Conservation (phyloP, 2,888 invertebrate genomes). For the Schrankia costaestrigalis region DNA sequence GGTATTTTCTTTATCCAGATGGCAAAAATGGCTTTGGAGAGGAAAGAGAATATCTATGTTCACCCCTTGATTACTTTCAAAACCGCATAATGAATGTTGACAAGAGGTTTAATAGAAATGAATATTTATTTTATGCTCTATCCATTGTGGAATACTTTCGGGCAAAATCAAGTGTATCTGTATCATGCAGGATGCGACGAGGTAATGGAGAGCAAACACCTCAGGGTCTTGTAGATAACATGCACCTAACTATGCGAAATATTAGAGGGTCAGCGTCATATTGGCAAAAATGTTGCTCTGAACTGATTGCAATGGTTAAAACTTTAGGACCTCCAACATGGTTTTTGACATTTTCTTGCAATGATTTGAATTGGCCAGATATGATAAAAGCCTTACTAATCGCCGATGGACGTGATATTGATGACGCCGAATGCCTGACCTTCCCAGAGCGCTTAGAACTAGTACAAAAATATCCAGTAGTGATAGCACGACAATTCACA, state of each 20-base stretch:
- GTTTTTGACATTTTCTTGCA: no score
- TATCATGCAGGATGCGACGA: slow-evolving; percentile 31
- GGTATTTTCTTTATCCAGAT: slow-evolving; percentile 30
- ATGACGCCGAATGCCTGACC: no score
- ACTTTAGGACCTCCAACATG: no score
- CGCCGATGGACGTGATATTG: no score
- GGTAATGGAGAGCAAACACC: slow-evolving; percentile 17
- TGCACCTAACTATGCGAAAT: slow-evolving; percentile 2
- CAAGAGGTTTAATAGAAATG: slow-evolving; percentile 24
- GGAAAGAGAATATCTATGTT: slow-evolving; percentile 13
- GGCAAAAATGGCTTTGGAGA: slow-evolving; percentile 30
- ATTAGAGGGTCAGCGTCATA: no score
- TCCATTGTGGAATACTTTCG: slow-evolving; percentile 33
- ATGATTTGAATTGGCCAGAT: no score
- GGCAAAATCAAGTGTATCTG: slow-evolving; percentile 31
- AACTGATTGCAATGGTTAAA: no score
- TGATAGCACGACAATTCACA: no score
- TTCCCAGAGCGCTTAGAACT: no score
- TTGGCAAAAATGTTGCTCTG: no score
- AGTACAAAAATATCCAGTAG: no score
- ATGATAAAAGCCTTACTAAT: no score
- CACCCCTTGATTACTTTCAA: slow-evolving; percentile 26
- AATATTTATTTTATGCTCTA: slow-evolving; percentile 40
- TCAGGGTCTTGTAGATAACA: slow-evolving; percentile 13
- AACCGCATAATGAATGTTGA: slow-evolving; percentile 25